Percentiles rank a stretch among this genome's conserved stretches.
These are phyloP conservation scores for Orgyia antiqua DNA, from an alignment of 2,888 invertebrate species.

Conservation along the genomic window DNA sequence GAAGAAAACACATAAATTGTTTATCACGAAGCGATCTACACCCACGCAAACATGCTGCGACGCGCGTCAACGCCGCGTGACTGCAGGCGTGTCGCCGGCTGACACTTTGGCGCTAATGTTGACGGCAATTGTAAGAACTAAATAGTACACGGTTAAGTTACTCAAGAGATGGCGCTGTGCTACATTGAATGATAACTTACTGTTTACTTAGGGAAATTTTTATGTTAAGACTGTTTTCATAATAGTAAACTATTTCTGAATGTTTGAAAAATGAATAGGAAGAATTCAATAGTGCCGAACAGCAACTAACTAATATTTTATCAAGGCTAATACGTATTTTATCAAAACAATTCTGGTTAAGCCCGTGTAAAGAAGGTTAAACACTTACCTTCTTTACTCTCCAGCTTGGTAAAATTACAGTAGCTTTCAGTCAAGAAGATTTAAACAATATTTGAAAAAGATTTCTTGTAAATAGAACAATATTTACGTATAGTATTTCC, in stretches of 20 bases:
- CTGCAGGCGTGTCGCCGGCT: constrained; percentile 70
- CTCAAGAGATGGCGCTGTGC: constrained; percentile 50
- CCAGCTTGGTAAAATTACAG: constrained; percentile 3
- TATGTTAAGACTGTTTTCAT: constrained; percentile 9
- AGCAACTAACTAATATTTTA: too few species aligned
- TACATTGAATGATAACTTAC: constrained; percentile 11
- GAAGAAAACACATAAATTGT: constrained; percentile 60
- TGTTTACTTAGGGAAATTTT: constrained; percentile 21
- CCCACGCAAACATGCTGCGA: constrained; percentile 68
- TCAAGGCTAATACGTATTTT: too few species aligned
- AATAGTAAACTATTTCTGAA: constrained; percentile 21
- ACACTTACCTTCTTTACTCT: constrained; percentile 21
- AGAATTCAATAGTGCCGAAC: too few species aligned
- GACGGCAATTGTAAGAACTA: constrained; percentile 40
- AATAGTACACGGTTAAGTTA: constrained; percentile 7
- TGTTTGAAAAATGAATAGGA: neutral
- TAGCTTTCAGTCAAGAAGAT: neutral
- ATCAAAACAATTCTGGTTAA: too few species aligned
- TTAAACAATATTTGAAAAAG: neutral
- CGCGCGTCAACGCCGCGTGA: constrained; percentile 76
- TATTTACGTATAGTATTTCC: too few species aligned
- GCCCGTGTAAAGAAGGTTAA: too few species aligned
- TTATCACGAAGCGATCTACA: constrained; percentile 68
- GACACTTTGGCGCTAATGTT: constrained; percentile 60
- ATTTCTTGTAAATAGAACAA: too few species aligned